Conservation (phyloP, 2,797 vertebrate species). For the Fringilla coelebs region DNA sequence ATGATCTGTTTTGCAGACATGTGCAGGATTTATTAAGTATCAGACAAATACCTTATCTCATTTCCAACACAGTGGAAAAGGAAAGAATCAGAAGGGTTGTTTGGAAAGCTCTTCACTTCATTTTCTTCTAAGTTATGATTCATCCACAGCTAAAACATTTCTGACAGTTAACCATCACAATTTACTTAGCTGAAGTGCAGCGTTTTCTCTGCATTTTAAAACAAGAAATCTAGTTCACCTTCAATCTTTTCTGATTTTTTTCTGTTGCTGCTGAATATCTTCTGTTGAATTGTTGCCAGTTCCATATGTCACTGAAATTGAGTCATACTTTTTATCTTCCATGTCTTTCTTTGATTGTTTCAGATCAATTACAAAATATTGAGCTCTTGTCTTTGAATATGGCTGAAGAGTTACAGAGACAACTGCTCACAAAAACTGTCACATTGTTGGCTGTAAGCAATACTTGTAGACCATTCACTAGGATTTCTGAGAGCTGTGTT, state of each 20-base stretch:
- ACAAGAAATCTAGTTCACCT: not conserved
- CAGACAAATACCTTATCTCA: not conserved
- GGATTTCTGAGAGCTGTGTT: not conserved
- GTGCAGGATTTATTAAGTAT: not conserved
- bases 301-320: not conserved
- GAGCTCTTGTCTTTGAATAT: not conserved
- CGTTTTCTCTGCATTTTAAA: not conserved
- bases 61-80: not conserved
- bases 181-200: not conserved
- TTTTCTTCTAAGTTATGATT: not conserved
- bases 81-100: not conserved
- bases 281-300: not conserved
- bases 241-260: not conserved
- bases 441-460: not conserved
- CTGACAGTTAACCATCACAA: not conserved
- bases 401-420: not conserved
- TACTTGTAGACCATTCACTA: not conserved
- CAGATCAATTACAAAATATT: not conserved
- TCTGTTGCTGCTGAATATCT: not conserved
- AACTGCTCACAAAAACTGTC: not conserved
- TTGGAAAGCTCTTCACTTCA: not conserved
- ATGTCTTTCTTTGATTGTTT: not conserved
- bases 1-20: not conserved
- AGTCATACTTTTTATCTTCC: not conserved
- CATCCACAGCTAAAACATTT: not conserved